phyloP scores from a whole-genome alignment of 2,888 invertebrate genomes.

The Nephrotoma flavescens region DNA sequence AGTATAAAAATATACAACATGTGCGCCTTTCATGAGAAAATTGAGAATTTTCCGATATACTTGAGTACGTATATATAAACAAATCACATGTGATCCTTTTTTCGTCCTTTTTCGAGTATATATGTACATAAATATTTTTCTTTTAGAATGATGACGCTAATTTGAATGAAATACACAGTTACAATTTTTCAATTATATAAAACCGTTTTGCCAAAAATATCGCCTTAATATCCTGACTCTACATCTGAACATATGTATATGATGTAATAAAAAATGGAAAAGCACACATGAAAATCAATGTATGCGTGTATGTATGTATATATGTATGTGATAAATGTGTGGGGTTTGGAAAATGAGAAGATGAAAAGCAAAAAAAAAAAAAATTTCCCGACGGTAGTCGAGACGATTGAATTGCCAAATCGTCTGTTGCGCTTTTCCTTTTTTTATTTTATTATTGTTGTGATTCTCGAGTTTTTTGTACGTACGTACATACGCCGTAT shows the following conservation, averaged over 20 bases:
- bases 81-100: neutral
- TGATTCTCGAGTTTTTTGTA: neutral
- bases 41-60: neutral
- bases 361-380: neutral
- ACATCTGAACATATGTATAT: neutral
- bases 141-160: neutral
- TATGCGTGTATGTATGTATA: neutral
- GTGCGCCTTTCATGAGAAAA: neutral
- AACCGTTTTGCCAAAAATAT: neutral
- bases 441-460: constrained; percentile 3
- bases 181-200: neutral
- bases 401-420: constrained; percentile 5
- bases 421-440: constrained; percentile 4
- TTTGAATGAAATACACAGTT: neutral
- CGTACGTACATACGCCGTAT: neutral
- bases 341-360: neutral
- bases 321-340: neutral
- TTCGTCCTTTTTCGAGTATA: neutral
- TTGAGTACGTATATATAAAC: neutral
- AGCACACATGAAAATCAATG: neutral
- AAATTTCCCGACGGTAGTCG: constrained; percentile 4
- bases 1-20: neutral
- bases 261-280: neutral
- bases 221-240: neutral
- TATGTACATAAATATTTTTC: neutral